These are phyloP conservation scores for Dryobota labecula DNA, from an alignment of 2,888 invertebrate genomes.

Conservation along the genomic window DNA sequence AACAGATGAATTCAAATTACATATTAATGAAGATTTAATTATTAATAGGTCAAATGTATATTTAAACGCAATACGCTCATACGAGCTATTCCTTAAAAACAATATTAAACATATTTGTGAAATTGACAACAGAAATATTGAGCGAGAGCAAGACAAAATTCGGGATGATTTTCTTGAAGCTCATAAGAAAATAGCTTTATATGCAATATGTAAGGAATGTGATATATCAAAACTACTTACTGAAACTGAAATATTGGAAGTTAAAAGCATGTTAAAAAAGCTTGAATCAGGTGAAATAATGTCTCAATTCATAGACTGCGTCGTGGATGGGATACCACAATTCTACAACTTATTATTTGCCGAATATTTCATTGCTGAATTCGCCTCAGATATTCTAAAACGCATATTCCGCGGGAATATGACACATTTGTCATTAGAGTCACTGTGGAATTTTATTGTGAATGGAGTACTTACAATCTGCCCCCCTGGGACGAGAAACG, in stretches of 20 bases:
- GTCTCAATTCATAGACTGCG: slow-evolving; percentile 63
- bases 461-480: slow-evolving; percentile 65
- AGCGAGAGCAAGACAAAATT: slow-evolving; percentile 37
- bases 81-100: slow-evolving; percentile 66
- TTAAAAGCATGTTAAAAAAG: slow-evolving; percentile 62
- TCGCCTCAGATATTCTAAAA: slow-evolving; percentile 60
- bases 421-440: slow-evolving; percentile 39
- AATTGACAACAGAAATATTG: slow-evolving; percentile 38
- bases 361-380: slow-evolving; percentile 71
- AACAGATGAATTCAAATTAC: slow-evolving; percentile 64
- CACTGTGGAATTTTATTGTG: slow-evolving; percentile 68
- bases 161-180: slow-evolving; percentile 63
- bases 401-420: neutral
- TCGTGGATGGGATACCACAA: slow-evolving; percentile 68
- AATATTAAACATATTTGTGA: slow-evolving; percentile 65
- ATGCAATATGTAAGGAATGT: slow-evolving; percentile 68
- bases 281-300: slow-evolving; percentile 68
- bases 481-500: slow-evolving; percentile 65
- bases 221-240: slow-evolving; percentile 67
- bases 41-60: slow-evolving; percentile 64
- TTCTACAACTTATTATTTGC: slow-evolving; percentile 71
- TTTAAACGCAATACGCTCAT: slow-evolving; percentile 62
- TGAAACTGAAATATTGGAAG: slow-evolving; percentile 65
- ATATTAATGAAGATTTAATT: slow-evolving; percentile 55
- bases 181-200: slow-evolving; percentile 71